A percentile compares a stretch with the other conserved stretches of the same genome.
These are phyloP conservation scores for Drosophila malerkotliana DNA, from an alignment of 1,140 invertebrate species.

Conservation along the genomic window DNA sequence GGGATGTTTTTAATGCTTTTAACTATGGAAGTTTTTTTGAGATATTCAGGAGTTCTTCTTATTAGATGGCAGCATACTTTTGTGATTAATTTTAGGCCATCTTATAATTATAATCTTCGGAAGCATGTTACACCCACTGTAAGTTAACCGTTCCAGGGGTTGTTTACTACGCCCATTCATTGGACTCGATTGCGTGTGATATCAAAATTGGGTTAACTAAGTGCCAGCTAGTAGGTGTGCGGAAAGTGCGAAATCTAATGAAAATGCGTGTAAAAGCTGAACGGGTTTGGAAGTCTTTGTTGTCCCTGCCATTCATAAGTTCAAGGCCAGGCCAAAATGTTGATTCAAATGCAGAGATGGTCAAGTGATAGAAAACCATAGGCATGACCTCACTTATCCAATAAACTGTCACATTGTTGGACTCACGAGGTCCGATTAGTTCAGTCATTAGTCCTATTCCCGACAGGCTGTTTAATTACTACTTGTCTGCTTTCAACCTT, in stretches of 20 bases:
- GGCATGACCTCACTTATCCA: conserved; percentile 6
- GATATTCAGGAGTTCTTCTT: too few relatives aligned
- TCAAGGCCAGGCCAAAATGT: conserved; percentile 55
- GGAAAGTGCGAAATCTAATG: conserved; percentile 61
- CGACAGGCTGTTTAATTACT: conserved; percentile 41
- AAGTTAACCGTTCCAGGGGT: not conserved
- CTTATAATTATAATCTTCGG: too few relatives aligned
- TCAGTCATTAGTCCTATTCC: not conserved
- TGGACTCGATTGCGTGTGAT: conserved; percentile 59
- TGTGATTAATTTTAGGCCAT: too few relatives aligned
- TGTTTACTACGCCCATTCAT: conserved; percentile 70
- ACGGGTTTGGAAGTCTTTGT: conserved; percentile 15
- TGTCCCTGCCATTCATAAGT: conserved; percentile 46
- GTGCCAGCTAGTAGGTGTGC: conserved; percentile 56
- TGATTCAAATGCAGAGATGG: conserved; percentile 17
- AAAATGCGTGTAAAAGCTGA: conserved; percentile 66
- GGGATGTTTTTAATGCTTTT: not conserved
- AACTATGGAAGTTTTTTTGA: not conserved
- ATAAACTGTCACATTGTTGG: conserved; percentile 9
- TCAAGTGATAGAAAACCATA: not conserved
- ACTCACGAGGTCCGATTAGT: not conserved
- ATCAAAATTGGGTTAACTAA: conserved; percentile 76
- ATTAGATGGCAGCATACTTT: too few relatives aligned
- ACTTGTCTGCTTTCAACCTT: conserved; percentile 40
- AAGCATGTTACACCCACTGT: conserved; percentile 13